Base-by-base conservation (phyloP, 2,797 vertebrate species). In the Myioborus melanocephalus region DNA sequence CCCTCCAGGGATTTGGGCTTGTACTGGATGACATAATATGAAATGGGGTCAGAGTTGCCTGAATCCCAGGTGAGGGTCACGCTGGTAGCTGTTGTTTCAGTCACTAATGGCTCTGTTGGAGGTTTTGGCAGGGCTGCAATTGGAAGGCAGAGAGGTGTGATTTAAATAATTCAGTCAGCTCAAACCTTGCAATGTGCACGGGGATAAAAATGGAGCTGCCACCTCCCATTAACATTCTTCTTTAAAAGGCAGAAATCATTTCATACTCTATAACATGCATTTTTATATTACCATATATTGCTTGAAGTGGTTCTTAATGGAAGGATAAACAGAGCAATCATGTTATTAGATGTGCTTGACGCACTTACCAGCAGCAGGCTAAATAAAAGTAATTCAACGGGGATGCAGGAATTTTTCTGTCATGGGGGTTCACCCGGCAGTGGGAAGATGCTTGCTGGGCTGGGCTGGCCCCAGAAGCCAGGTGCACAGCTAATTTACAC, bases 31-130 rank as follows among this genome's bases (percentile, higher is more conserved):
- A 99, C 98, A 3, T 99, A 99, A 96, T 99, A 99, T 6, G 98
- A 99, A 71, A 99, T 98, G 0, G 99, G 98, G 65, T 99, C 99
- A 0, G 98, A 97, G 96, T 99, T 99, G 37, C 99, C 99, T 0
- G 99, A 99, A 96, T 99, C 99, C 99, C 99, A 99, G n/a, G 99
- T 99, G 85, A 99, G 97, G 82, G 99, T 99, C 94, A 99, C 99
- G 14, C 99, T 99, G 90, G 99, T 99, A 52, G 99, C 99, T 6
- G 99, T 99, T 12, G 99, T 99, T 97, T 99, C 99, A 28, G 99
- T 99, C 96, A 99, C 99, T 64, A 97, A 97, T 79, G 99, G 98
- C 94, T 99, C 98, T 49, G 98, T 96, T 10, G 99, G 99, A 73
- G 98, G 98, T 88, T 99, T 99, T 39, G 99, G 99, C 90, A 99